Evolutionary conservation across 2,888 invertebrate species (phyloP).

Genomic region (Odontocerum albicorne): DNA sequence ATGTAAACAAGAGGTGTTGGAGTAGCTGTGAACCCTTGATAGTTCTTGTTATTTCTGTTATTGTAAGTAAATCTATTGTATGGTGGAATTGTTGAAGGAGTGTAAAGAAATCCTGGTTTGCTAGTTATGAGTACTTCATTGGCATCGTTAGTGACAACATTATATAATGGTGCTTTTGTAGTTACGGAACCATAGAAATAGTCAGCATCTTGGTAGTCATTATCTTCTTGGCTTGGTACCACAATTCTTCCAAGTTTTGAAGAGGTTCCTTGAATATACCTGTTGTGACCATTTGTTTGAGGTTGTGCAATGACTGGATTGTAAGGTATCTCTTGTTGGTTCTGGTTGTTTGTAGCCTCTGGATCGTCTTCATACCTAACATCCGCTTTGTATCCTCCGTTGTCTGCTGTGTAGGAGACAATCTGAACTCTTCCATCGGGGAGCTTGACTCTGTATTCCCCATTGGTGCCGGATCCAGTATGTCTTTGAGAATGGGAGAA

Average conservation of each 20-base stretch:
- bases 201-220: constrained; percentile 30
- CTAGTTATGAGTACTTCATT: constrained; percentile 34
- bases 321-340: neutral
- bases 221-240: constrained; percentile 33
- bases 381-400: constrained; percentile 67
- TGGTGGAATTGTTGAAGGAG: constrained; percentile 16
- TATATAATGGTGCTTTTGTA: constrained; percentile 3
- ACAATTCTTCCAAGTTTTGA: constrained; percentile 30
- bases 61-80: constrained; percentile 24
- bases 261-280: neutral
- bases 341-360: neutral
- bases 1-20: constrained; percentile 24
- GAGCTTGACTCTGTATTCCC: constrained; percentile 68
- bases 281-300: neutral
- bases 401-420: constrained; percentile 68
- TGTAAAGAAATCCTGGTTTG: constrained; percentile 29
- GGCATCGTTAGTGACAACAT: constrained; percentile 18
- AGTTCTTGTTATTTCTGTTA: constrained; percentile 1
- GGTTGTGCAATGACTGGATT: constrained; percentile 6
- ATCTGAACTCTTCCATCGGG: constrained; percentile 68
- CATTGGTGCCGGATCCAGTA: constrained; percentile 63
- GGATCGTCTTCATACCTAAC: constrained; percentile 59
- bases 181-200: constrained; percentile 16
- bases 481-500: constrained; percentile 68
- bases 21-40: constrained; percentile 3